Percentiles rank a stretch among this genome's conserved stretches.
Evolutionary conservation across 2,888 invertebrate species (phyloP).

Genomic region (Acronicta aceris): DNA sequence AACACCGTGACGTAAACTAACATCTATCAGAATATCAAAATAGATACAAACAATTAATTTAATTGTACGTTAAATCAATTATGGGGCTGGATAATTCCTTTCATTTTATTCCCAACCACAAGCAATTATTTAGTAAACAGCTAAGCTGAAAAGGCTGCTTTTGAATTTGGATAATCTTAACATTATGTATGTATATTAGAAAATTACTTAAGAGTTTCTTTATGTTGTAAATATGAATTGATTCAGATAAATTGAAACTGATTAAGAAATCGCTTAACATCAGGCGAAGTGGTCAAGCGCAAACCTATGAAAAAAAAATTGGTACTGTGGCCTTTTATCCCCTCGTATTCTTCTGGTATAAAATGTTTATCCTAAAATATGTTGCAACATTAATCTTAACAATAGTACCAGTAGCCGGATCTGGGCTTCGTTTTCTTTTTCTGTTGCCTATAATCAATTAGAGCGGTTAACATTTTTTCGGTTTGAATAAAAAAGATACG

Average conservation of each 20-base stretch:
- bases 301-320: no score
- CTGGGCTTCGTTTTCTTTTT: slow-evolving; percentile 30
- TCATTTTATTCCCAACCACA: slow-evolving; percentile 18
- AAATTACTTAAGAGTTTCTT: no score
- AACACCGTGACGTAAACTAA: slow-evolving; percentile 15
- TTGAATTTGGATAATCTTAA: no score
- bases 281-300: no score
- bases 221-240: no score
- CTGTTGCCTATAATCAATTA: slow-evolving; percentile 29
- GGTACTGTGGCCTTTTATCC: no score
- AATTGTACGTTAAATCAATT: slow-evolving; percentile 26
- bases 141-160: neutral
- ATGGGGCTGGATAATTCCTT: slow-evolving; percentile 23
- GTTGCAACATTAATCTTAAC: slow-evolving; percentile 21
- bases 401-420: slow-evolving; percentile 25
- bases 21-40: slow-evolving; percentile 30
- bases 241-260: no score
- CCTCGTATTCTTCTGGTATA: slow-evolving; percentile 10
- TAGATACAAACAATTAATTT: slow-evolving; percentile 22
- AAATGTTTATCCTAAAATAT: slow-evolving; percentile 18
- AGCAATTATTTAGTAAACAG: neutral
- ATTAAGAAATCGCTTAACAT: no score
- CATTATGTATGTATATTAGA: no score
- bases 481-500: slow-evolving; percentile 27
- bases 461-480: slow-evolving; percentile 35